Conservation (phyloP, 1,140 invertebrate species). For the Micrasema longulum region DNA sequence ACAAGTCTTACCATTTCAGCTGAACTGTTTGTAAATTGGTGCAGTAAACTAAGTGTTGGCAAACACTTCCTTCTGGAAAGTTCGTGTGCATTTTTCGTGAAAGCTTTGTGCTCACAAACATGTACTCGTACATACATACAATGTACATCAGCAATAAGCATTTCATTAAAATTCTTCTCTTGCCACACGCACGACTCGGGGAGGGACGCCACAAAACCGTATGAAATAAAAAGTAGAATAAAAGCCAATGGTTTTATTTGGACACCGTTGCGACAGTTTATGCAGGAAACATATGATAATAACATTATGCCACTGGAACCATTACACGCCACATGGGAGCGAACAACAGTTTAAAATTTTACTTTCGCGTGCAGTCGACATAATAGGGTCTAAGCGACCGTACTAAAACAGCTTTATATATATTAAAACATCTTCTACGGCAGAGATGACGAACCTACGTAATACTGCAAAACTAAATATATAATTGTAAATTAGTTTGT, state of each 20-base stretch:
- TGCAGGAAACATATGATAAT: slow-evolving; percentile 43
- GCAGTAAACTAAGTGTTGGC: neutral
- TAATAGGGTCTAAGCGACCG: neutral
- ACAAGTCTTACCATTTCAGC: too few relatives aligned
- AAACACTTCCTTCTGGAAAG: neutral
- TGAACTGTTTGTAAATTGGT: too few relatives aligned
- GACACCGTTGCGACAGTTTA: slow-evolving; percentile 42
- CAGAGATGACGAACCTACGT: too few relatives aligned
- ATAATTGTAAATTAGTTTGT: too few relatives aligned
- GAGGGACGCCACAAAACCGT: neutral
- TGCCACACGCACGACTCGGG: slow-evolving; percentile 8
- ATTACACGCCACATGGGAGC: slow-evolving; percentile 41
- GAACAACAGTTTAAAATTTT: slow-evolving; percentile 37
- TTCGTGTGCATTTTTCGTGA: slow-evolving; percentile 30
- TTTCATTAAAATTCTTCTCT: slow-evolving; percentile 43
- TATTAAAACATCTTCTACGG: too few relatives aligned
- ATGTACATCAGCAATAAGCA: slow-evolving; percentile 24
- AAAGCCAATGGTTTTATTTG: slow-evolving; percentile 38
- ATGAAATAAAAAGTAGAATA: slow-evolving; percentile 28
- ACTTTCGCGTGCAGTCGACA: slow-evolving; percentile 32
- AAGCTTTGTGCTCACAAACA: slow-evolving; percentile 4
- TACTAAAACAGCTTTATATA: neutral
- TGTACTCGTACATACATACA: too few relatives aligned
- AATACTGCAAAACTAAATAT: too few relatives aligned
- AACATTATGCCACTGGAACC: slow-evolving; percentile 32